phyloP scores from a whole-genome alignment of 1,140 invertebrate species.

The Nymphalis io region DNA sequence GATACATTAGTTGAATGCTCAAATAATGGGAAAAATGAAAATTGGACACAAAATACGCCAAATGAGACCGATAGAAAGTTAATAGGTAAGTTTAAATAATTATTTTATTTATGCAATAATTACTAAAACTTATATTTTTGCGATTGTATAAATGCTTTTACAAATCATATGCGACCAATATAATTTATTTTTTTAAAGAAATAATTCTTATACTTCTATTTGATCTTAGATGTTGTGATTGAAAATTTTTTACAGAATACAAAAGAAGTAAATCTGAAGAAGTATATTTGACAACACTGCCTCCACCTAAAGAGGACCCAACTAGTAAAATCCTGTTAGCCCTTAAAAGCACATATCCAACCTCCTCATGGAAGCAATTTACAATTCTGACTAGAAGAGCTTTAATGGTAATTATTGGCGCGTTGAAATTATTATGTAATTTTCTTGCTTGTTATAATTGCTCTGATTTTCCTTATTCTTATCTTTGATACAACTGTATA shows the following conservation, averaged over 20 bases:
- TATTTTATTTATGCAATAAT: neutral
- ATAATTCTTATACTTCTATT: too few species aligned
- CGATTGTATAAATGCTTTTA: neutral
- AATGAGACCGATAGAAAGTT: constrained; percentile 63
- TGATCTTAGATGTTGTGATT: neutral
- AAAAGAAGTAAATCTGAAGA: constrained; percentile 56
- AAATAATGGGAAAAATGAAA: constrained; percentile 85
- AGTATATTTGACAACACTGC: constrained; percentile 61
- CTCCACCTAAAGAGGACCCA: constrained; percentile 62
- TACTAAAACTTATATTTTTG: neutral
- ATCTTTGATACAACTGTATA: too few species aligned
- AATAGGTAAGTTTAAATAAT: constrained; percentile 44
- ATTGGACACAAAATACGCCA: constrained; percentile 79
- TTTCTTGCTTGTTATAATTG: too few species aligned
- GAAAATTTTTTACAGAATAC: constrained; percentile 48
- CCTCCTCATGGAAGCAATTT: constrained; percentile 67
- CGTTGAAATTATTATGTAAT: neutral
- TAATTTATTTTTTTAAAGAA: too few species aligned
- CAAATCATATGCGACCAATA: neutral
- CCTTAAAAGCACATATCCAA: constrained; percentile 70
- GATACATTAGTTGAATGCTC: constrained; percentile 82
- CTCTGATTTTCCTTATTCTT: too few species aligned
- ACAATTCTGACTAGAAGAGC: constrained; percentile 62
- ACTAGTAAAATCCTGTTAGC: constrained; percentile 67
- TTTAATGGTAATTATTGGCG: constrained; percentile 54